phyloP scores from a whole-genome alignment of 2,797 vertebrate species.

The Sphaeramia orbicularis region DNA sequence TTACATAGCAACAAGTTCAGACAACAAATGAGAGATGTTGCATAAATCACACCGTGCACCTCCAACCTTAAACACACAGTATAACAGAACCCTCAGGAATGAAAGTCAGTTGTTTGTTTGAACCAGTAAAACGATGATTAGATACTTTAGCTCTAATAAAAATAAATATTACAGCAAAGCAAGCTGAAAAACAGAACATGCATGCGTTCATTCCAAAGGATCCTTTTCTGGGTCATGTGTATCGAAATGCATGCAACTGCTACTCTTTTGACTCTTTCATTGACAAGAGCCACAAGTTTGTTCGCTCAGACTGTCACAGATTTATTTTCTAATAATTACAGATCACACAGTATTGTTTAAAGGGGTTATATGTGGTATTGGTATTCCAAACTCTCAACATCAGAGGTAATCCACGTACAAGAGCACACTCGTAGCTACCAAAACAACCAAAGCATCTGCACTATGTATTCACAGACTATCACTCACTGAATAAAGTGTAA shows the following conservation, averaged over 20 bases:
- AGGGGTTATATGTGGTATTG: too few relatives aligned
- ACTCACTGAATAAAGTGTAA: too few relatives aligned
- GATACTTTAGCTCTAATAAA: not conserved
- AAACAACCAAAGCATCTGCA: too few relatives aligned
- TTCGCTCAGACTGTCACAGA: conserved; percentile 3
- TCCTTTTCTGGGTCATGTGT: conserved; percentile 16
- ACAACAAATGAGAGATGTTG: conserved; percentile 23
- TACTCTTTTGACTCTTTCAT: conserved; percentile 7
- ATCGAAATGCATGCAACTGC: conserved; percentile 48
- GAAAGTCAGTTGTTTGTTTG: conserved; percentile 31
- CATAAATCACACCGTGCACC: conserved; percentile 42
- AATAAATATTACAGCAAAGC: conserved; percentile 10
- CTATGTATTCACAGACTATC: too few relatives aligned
- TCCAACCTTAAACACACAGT: conserved; percentile 50
- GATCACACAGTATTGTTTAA: not conserved
- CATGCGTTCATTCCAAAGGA: conserved; percentile 42
- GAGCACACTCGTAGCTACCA: too few relatives aligned
- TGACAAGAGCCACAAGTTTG: not conserved
- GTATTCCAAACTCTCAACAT: too few relatives aligned
- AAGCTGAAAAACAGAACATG: conserved; percentile 43
- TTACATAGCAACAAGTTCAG: conserved; percentile 47
- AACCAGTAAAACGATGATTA: conserved; percentile 9
- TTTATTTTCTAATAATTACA: conserved; percentile 16
- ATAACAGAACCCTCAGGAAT: conserved; percentile 63
- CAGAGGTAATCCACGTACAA: too few relatives aligned